phyloP scores from a whole-genome alignment of 92 coral and sea anemone species.

The Virgularia gustaviana region DNA sequence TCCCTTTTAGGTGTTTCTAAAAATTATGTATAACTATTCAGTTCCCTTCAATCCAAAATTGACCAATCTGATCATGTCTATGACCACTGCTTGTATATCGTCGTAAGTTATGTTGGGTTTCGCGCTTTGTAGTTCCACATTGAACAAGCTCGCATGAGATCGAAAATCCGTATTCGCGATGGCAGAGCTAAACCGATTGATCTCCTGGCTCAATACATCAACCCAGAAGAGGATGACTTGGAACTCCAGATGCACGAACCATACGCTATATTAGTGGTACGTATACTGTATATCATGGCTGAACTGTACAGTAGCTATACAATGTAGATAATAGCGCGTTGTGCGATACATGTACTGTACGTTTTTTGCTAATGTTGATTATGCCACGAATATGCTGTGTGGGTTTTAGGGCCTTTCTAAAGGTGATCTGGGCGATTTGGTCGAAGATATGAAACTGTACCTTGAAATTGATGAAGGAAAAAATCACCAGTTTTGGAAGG shows the following conservation, averaged over 20 bases:
- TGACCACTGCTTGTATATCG: too few species aligned
- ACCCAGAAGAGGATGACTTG: constrained; percentile 69
- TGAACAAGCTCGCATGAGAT: constrained; percentile 84
- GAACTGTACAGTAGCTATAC: too few species aligned
- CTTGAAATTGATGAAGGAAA: constrained; percentile 91
- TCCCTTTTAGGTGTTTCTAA: too few species aligned
- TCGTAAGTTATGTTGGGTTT: too few species aligned
- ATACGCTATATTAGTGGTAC: constrained; percentile 84
- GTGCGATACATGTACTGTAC: too few species aligned
- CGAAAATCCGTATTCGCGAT: constrained; percentile 86
- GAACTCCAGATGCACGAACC: constrained; percentile 98
- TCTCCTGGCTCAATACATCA: constrained; percentile 85
- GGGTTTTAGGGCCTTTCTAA: constrained; percentile 72
- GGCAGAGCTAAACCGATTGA: constrained; percentile 99
- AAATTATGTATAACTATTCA: too few species aligned
- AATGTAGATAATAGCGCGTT: too few species aligned
- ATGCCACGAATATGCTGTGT: too few species aligned
- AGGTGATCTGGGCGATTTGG: constrained; percentile 73
- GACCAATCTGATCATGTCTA: too few species aligned
- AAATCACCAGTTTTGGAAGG: constrained; percentile 95
- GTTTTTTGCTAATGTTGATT: too few species aligned
- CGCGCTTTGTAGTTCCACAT: constrained; percentile 98
- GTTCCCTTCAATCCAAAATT: too few species aligned
- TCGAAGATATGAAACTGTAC: constrained; percentile 91
- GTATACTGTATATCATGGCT: too few species aligned